A percentile compares a stretch with the other conserved stretches of the same genome.
Conservation (phyloP, 1,140 invertebrate genomes). For the Anagrus nilaparvatae region DNA sequence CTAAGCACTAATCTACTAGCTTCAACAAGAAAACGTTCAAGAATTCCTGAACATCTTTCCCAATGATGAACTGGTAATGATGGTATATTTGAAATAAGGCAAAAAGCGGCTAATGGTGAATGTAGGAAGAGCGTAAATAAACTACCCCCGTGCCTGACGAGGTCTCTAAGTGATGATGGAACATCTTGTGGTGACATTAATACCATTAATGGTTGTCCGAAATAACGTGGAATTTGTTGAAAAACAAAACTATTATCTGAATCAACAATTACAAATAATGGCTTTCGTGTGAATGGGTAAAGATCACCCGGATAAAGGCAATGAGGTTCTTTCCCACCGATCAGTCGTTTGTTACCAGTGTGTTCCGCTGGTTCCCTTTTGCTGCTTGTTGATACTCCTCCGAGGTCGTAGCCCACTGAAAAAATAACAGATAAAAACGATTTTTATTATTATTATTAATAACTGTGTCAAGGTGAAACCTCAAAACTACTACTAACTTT, state of each 20-base stretch:
- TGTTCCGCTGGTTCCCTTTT: slow-evolving; percentile 63
- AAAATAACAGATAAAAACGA: slow-evolving; percentile 15
- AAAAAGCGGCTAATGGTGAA: slow-evolving; percentile 86
- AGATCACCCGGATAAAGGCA: slow-evolving; percentile 88
- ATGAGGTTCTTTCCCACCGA: slow-evolving; percentile 69
- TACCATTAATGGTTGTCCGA: slow-evolving; percentile 89
- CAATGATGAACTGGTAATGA: slow-evolving; percentile 78
- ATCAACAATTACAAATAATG: slow-evolving; percentile 88
- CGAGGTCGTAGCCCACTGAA: slow-evolving; percentile 82
- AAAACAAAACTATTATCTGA: slow-evolving; percentile 93
- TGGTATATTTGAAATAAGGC: slow-evolving; percentile 81
- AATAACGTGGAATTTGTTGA: slow-evolving; percentile 83
- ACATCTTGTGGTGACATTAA: slow-evolving; percentile 89
- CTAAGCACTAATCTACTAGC: slow-evolving; percentile 72
- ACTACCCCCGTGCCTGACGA: slow-evolving; percentile 78
- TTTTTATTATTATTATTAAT: slow-evolving; percentile 24
- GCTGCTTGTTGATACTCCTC: slow-evolving; percentile 80
- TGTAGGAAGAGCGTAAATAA: slow-evolving; percentile 93
- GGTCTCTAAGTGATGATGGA: slow-evolving; percentile 73
- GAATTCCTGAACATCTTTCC: slow-evolving; percentile 80
- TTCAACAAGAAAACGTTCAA: slow-evolving; percentile 85
- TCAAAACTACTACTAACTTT: slow-evolving; percentile 61
- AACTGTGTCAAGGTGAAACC: neutral
- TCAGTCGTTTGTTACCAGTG: slow-evolving; percentile 52
- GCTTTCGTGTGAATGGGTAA: slow-evolving; percentile 83